Conservation (phyloP, 2,797 vertebrate genomes). For the Poliocrania exsul region DNA sequence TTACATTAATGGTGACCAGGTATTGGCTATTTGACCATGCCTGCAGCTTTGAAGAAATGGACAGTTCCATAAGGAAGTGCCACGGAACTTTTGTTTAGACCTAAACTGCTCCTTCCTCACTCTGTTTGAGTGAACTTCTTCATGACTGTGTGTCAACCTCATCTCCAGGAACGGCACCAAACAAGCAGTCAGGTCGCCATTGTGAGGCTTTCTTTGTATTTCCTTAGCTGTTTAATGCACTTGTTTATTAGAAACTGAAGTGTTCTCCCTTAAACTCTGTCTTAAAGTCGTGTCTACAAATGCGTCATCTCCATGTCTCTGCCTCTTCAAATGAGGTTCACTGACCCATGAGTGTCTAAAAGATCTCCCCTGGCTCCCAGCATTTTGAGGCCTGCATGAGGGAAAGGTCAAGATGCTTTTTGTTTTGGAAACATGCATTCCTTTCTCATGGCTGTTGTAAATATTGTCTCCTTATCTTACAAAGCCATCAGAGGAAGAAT, state of each 20-base stretch:
- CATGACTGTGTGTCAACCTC: rapidly evolving
- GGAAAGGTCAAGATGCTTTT: constrained; percentile 20
- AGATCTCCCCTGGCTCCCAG: background rate
- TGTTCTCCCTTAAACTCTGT: background rate
- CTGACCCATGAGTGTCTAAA: background rate
- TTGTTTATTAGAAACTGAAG: constrained; percentile 2
- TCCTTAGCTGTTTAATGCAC: background rate
- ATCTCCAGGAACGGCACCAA: background rate
- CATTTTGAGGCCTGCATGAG: background rate
- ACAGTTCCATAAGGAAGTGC: background rate
- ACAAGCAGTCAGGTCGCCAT: background rate
- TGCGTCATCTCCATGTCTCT: constrained; percentile 2
- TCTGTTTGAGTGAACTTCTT: background rate
- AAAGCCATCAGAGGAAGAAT: constrained; percentile 10
- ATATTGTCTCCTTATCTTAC: constrained; percentile 56
- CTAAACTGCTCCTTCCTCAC: background rate
- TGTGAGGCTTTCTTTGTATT: background rate
- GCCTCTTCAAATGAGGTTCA: constrained; percentile 27
- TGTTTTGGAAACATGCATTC: constrained; percentile 46
- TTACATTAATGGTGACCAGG: background rate
- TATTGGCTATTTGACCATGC: background rate
- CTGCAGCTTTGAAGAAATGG: background rate
- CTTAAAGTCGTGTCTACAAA: background rate
- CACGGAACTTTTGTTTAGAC: background rate
- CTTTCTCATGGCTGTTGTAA: constrained; percentile 65